Evolutionary conservation across 2,888 invertebrate species (phyloP).

Genomic region (Ennomos erosarius): DNA sequence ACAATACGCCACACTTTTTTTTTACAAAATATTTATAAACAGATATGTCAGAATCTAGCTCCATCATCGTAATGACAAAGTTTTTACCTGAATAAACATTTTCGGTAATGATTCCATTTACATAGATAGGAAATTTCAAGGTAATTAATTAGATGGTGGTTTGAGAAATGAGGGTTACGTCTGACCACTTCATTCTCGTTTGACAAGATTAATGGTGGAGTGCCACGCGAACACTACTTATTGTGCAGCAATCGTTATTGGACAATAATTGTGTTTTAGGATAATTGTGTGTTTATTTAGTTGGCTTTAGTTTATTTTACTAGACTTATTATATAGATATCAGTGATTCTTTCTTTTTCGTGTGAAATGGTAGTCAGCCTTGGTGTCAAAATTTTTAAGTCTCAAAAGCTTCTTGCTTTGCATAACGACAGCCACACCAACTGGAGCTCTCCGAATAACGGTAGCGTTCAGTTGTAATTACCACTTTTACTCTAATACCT

Average conservation of each 20-base stretch:
- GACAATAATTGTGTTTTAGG: constrained; percentile 32
- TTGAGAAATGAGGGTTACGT: constrained; percentile 74
- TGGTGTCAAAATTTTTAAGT: too few species aligned
- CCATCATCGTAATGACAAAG: constrained; percentile 36
- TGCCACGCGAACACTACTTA: constrained; percentile 64
- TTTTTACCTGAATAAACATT: constrained; percentile 51
- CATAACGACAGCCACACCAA: too few species aligned
- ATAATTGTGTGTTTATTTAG: constrained; percentile 9
- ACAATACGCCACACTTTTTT: background rate
- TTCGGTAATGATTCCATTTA: constrained; percentile 60
- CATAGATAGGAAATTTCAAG: constrained; percentile 71
- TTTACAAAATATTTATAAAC: constrained; percentile 1
- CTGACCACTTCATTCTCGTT: constrained; percentile 75
- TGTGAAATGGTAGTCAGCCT: too few species aligned
- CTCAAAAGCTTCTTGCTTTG: too few species aligned
- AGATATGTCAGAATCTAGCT: constrained; percentile 8
- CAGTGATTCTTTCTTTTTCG: too few species aligned
- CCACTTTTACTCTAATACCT: too few species aligned
- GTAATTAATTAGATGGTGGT: constrained; percentile 68
- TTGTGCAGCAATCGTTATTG: constrained; percentile 54
- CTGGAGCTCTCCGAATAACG: too few species aligned
- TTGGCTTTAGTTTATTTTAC: too few species aligned
- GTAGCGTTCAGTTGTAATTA: too few species aligned
- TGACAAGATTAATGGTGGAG: constrained; percentile 68
- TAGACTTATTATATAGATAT: too few species aligned